A percentile compares a stretch with the other conserved stretches of the same genome.
Conservation (phyloP, 1,140 invertebrate genomes). For the Drosophila oshimai region DNA sequence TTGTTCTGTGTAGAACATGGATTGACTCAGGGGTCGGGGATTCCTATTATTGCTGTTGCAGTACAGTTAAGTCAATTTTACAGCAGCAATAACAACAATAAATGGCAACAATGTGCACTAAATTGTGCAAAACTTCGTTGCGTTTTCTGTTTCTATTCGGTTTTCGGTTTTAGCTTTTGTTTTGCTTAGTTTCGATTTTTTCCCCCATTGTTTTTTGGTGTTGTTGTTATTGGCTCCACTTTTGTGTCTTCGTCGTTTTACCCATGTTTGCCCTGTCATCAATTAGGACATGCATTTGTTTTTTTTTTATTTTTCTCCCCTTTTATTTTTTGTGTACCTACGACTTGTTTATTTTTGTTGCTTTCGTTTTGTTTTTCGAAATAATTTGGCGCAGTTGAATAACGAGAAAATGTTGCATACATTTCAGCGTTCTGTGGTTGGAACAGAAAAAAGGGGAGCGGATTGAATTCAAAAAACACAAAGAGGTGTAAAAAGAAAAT, state of each 20-base stretch:
- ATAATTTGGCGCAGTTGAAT: slow-evolving; percentile 28
- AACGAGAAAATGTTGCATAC: slow-evolving; percentile 18
- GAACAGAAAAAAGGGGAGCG: neutral
- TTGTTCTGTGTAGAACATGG: neutral
- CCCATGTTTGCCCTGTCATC: slow-evolving; percentile 37
- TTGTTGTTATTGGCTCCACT: slow-evolving; percentile 11
- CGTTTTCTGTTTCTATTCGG: slow-evolving; percentile 36
- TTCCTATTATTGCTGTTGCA: slow-evolving; percentile 45
- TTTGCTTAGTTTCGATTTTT: slow-evolving; percentile 37
- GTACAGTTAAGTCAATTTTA: slow-evolving; percentile 73
- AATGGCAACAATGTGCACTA: slow-evolving; percentile 70
- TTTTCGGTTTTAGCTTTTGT: slow-evolving; percentile 28
- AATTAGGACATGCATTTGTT: slow-evolving; percentile 43
- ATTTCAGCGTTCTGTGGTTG: slow-evolving; percentile 4
- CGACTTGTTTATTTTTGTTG: slow-evolving; percentile 1
- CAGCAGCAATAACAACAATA: slow-evolving; percentile 45
- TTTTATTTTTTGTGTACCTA: neutral
- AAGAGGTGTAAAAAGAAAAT: neutral
- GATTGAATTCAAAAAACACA: neutral
- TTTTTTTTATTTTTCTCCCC: slow-evolving; percentile 23
- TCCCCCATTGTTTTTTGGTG: no score
- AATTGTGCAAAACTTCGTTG: slow-evolving; percentile 68
- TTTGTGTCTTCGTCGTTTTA: neutral
- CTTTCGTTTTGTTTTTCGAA: neutral
- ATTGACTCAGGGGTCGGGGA: neutral